These are phyloP conservation scores for Centropyge bicolor DNA, from an alignment of 2,797 vertebrate species.

Conservation along the genomic window DNA sequence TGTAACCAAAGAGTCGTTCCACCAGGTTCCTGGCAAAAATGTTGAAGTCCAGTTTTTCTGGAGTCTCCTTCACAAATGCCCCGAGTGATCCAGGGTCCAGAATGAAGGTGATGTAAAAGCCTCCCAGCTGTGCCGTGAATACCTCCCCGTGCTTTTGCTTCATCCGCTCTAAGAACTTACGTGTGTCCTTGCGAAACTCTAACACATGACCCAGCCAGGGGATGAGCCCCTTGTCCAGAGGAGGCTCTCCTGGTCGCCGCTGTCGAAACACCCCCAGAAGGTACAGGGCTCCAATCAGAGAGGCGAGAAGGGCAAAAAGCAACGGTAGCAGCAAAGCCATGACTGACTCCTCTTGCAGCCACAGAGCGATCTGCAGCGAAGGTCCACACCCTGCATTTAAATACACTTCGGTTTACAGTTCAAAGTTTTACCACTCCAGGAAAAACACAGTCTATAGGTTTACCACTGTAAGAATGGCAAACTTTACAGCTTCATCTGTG, in stretches of 20 bases:
- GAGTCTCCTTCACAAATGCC: slow-evolving; percentile 79
- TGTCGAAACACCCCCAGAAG: slow-evolving; percentile 84
- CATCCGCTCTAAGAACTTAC: slow-evolving; percentile 89
- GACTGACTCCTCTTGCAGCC: slow-evolving; percentile 5
- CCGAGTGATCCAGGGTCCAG: slow-evolving; percentile 91
- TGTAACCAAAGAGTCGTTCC: slow-evolving; percentile 85
- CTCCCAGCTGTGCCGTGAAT: slow-evolving; percentile 91
- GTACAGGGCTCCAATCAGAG: slow-evolving; percentile 81
- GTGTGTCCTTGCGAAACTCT: slow-evolving; percentile 84
- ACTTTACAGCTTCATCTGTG: too few relatives aligned
- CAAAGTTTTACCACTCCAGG: too few relatives aligned
- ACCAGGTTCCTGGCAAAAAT: slow-evolving; percentile 81
- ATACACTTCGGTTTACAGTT: too few relatives aligned
- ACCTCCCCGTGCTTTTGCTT: slow-evolving; percentile 89
- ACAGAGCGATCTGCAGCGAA: background rate
- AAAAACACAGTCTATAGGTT: too few relatives aligned
- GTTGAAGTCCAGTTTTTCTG: slow-evolving; percentile 87
- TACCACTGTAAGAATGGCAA: too few relatives aligned
- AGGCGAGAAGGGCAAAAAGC: slow-evolving; percentile 82
- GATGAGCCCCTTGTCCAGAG: slow-evolving; percentile 90
- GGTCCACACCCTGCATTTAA: background rate
- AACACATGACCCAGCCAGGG: slow-evolving; percentile 92
- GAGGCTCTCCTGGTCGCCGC: slow-evolving; percentile 86
- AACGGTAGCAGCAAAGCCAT: slow-evolving; percentile 81
- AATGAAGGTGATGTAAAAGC: slow-evolving; percentile 90